phyloP scores from a whole-genome alignment of 2,113 vertebrate species.

The Hystrix brachyura region DNA sequence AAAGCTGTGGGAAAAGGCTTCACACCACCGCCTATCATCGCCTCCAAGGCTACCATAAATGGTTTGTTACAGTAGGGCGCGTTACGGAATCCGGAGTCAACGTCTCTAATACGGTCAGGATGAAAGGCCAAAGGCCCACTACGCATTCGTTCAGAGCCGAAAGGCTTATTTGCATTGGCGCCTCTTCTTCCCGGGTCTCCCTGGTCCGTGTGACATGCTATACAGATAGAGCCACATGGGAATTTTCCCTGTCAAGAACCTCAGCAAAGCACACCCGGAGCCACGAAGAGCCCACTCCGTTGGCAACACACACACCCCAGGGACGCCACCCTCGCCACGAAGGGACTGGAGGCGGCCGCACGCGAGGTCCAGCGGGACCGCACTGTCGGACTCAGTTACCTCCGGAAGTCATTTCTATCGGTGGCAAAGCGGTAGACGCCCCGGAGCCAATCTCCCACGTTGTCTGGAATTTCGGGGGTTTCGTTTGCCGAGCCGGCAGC shows the following conservation, averaged over 20 bases:
- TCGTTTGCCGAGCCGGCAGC: slow-evolving; percentile 73
- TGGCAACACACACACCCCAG: too few relatives aligned
- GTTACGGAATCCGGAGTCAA: neutral
- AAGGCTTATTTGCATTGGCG: neutral
- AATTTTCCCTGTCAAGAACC: neutral
- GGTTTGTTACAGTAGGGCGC: neutral
- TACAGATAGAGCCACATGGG: neutral
- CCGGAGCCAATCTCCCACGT: slow-evolving; percentile 90
- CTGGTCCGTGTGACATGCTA: neutral
- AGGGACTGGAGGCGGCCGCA: accelerated
- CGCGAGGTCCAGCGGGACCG: neutral
- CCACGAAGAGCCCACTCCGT: neutral
- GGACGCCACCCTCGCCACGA: neutral
- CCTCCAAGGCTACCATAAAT: neutral
- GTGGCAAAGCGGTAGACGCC: slow-evolving; percentile 92
- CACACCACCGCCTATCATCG: neutral
- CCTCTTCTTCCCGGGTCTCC: neutral
- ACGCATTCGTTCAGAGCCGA: too few relatives aligned
- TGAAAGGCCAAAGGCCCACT: neutral
- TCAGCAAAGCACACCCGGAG: neutral
- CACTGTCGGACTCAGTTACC: slow-evolving; percentile 85
- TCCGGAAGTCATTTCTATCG: slow-evolving; percentile 95
- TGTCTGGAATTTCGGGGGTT: slow-evolving; percentile 75
- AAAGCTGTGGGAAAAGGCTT: neutral
- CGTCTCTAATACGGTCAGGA: neutral